Base-by-base conservation (phyloP, 2,888 invertebrate species). In the Drosophila basisetae region DNA sequence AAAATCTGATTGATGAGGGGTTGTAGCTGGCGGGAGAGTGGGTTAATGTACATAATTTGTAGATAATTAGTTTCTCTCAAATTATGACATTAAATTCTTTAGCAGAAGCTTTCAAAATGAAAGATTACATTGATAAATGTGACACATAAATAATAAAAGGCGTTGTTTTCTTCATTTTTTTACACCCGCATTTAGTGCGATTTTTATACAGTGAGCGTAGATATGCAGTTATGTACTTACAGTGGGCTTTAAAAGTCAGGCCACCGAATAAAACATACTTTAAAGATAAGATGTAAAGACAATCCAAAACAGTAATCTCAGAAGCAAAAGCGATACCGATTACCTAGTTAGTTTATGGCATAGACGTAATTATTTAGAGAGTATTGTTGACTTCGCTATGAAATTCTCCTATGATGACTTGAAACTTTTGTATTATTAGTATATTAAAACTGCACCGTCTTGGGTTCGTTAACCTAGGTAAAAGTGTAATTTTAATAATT, bases 71-170 rank as follows among this genome's bases (percentile, higher is more conserved):
- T 62, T 71, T 37, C 30, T 50, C 50, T 28, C 43, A 65, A 70
- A 78, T 71, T 86, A 68, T 68, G 75, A 58, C 50, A 73, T 73
- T 66, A 61, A 54, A 53, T 63, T 70, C 53, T 65, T 82, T 72
- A 62, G 54, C 67, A 68, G 18, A 67, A 41, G 41, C 65, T 39
- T 41, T 65, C 67, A 50, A 76, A 78, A 65, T 72, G 66, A 68
- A 77, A 73, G 62, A 70, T 72, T 69, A 73, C 39, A 37, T 25
- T 30, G 41, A 16, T 55, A 66, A 73, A 52, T 69, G 41, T 80
- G 50, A 53, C 68, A 78, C 50, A 62, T 61, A 25, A 31, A 72
- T 73, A 68, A 56, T 73, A 81, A 73, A 58, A 59, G 58, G 70
- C 16, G 55, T 2, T 52, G 30, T 7, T 50, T 50, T 25, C 25